A percentile compares a stretch with the other conserved stretches of the same genome.
Evolutionary conservation across 2,888 invertebrate genomes (phyloP).

Genomic region (Ennomos quercinarius): DNA sequence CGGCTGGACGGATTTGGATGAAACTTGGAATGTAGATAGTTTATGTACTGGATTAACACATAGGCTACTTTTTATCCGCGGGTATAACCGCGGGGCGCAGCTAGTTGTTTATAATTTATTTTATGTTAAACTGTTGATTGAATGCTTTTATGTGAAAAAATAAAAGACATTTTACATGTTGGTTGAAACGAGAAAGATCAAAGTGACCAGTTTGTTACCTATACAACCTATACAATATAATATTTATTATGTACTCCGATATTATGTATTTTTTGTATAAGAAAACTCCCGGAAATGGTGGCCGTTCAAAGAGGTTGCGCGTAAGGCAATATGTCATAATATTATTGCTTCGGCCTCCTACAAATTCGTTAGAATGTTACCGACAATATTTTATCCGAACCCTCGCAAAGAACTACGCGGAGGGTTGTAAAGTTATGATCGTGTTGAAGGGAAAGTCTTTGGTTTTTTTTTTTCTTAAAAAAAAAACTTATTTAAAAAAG

Average conservation of each 20-base stretch:
- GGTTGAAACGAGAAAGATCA: no score
- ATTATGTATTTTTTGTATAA: constrained; percentile 40
- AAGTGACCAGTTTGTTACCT: constrained; percentile 10
- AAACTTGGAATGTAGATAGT: no score
- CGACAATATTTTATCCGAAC: constrained; percentile 78
- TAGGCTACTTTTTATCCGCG: no score
- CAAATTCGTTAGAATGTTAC: constrained; percentile 71
- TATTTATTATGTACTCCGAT: constrained; percentile 26
- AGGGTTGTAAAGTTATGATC: constrained; percentile 58
- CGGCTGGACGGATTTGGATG: no score
- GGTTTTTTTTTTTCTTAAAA: constrained; percentile 11
- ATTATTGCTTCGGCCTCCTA: constrained; percentile 79
- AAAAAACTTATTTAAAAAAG: background rate
- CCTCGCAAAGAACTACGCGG: constrained; percentile 58
- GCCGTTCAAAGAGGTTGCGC: constrained; percentile 61
- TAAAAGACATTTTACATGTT: no score
- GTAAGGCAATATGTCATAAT: constrained; percentile 82
- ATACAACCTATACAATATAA: constrained; percentile 45
- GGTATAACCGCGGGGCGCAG: no score
- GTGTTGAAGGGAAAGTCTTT: constrained; percentile 43
- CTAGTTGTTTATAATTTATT: no score
- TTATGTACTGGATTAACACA: no score
- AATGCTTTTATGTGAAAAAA: no score
- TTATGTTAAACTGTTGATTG: no score
- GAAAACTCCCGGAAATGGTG: constrained; percentile 45